Percentiles rank a stretch among this genome's conserved stretches.
Evolutionary conservation across 2,113 vertebrate genomes (phyloP).

Genomic region (Neotoma lepida): DNA sequence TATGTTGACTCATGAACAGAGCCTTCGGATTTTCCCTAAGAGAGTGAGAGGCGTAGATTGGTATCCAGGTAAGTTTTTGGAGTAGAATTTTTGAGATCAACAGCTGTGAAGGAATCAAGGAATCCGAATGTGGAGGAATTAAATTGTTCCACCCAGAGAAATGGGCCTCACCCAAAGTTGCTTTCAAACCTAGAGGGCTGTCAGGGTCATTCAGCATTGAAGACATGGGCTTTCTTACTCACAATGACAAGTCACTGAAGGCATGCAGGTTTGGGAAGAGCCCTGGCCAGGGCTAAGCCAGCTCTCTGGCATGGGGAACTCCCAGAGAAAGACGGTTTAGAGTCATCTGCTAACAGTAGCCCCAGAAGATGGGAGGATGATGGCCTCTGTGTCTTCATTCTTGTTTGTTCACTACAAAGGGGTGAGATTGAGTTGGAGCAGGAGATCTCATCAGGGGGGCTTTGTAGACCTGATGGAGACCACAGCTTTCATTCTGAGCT

Average conservation of each 20-base stretch:
- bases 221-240: neutral
- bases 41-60: neutral
- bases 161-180: neutral
- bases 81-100: neutral
- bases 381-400: neutral
- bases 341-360: neutral
- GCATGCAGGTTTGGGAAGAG: neutral
- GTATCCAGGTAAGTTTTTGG: neutral
- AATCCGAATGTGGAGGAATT: neutral
- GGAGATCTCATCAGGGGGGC: neutral
- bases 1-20: neutral
- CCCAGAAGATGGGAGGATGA: neutral
- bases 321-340: neutral
- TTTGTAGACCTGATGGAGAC: neutral
- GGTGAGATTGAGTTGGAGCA: neutral
- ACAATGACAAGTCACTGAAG: neutral
- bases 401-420: neutral
- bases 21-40: neutral
- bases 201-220: neutral
- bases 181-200: neutral
- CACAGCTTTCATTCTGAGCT: neutral
- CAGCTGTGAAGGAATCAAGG: neutral
- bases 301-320: neutral
- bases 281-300: neutral
- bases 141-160: neutral